Percentiles rank a stretch among this genome's conserved stretches.
Evolutionary conservation across 2,888 invertebrate species (phyloP).

Genomic region (Andrena bucephala): DNA sequence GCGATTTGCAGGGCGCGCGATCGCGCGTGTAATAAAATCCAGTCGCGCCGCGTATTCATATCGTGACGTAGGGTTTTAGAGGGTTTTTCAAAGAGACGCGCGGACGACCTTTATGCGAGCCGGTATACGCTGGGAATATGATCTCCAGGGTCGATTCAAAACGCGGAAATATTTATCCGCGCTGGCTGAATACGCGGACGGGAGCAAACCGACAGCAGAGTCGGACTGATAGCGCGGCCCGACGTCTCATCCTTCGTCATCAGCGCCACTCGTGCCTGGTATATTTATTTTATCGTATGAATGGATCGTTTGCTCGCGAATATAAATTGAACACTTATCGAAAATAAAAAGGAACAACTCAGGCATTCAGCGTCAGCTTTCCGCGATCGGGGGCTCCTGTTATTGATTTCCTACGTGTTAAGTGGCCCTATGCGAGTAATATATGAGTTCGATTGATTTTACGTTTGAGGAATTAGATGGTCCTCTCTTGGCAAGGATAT

Average conservation of each 20-base stretch:
- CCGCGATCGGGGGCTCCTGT: not conserved
- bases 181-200: conserved; percentile 34
- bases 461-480: not conserved
- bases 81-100: conserved; percentile 42
- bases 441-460: not conserved
- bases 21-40: conserved; percentile 59
- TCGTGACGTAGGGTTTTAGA: conserved; percentile 30
- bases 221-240: conserved; percentile 50
- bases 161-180: conserved; percentile 57
- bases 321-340: conserved; percentile 51
- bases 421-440: not conserved
- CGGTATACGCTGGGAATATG: conserved; percentile 25
- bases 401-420: conserved; percentile 30
- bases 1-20: conserved; percentile 30
- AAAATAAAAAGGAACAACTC: conserved; percentile 36
- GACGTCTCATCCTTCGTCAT: conserved; percentile 48
- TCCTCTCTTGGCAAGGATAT: not conserved
- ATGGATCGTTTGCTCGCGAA: conserved; percentile 29
- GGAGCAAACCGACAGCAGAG: conserved; percentile 31
- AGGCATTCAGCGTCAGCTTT: not conserved
- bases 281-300: conserved; percentile 54
- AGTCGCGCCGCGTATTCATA: conserved; percentile 22
- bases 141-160: conserved; percentile 49
- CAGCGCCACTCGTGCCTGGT: conserved; percentile 36
- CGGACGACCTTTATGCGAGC: conserved; percentile 36